phyloP scores from a whole-genome alignment of 2,888 invertebrate genomes.

The Macrophya alboannulata region DNA sequence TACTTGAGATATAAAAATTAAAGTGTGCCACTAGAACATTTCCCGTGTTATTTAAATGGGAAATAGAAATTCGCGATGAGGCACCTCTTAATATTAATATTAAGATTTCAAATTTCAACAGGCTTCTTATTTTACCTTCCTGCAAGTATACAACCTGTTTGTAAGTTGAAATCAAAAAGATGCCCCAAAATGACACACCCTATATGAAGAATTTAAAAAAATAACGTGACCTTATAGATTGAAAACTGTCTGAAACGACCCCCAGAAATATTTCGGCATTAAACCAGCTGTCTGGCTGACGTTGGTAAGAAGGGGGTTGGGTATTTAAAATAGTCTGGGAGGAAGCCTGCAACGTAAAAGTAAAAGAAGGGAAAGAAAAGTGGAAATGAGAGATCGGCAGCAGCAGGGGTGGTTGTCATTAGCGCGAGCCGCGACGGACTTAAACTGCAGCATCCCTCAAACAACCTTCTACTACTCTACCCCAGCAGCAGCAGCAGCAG shows the following conservation, averaged over 20 bases:
- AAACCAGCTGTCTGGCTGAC: slow-evolving; percentile 12
- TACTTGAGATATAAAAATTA: too few relatives aligned
- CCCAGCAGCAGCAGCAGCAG: too few relatives aligned
- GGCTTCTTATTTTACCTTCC: too few relatives aligned
- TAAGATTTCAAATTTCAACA: too few relatives aligned
- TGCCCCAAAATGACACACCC: too few relatives aligned
- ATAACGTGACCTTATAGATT: not conserved
- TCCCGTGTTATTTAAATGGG: too few relatives aligned
- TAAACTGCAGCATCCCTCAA: slow-evolving; percentile 52
- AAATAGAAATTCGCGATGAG: too few relatives aligned
- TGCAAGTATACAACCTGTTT: too few relatives aligned
- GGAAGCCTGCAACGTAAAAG: not conserved
- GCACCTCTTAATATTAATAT: too few relatives aligned
- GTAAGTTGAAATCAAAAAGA: too few relatives aligned
- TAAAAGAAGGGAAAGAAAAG: not conserved
- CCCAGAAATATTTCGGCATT: slow-evolving; percentile 21
- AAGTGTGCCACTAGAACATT: too few relatives aligned
- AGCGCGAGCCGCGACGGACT: slow-evolving; percentile 45
- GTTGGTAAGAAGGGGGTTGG: not conserved
- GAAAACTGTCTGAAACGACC: not conserved
- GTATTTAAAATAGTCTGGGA: slow-evolving; percentile 42
- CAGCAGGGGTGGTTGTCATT: slow-evolving; percentile 39
- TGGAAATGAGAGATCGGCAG: slow-evolving; percentile 1
- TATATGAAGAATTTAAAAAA: not conserved
- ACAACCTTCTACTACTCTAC: not conserved